These are phyloP conservation scores for Dromiciops gliroides DNA, from an alignment of 2,113 vertebrate genomes.

Conservation along the genomic window DNA sequence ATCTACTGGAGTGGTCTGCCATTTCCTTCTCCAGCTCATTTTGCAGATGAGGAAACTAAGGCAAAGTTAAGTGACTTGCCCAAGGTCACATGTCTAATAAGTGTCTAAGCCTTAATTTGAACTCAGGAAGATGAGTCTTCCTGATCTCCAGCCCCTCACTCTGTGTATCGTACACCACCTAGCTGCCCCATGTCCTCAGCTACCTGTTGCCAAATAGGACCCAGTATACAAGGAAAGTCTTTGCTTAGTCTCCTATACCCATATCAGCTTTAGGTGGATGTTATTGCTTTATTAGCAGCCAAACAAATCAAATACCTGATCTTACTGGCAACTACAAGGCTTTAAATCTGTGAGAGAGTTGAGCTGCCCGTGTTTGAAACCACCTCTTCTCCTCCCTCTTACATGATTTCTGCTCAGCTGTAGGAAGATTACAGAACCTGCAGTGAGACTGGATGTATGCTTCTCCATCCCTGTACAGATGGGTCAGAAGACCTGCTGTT, in stretches of 20 bases:
- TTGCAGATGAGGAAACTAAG: background rate
- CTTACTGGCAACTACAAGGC: background rate
- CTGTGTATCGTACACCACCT: background rate
- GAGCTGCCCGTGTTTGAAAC: background rate
- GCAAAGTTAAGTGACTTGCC: background rate
- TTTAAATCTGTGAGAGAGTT: constrained; percentile 24
- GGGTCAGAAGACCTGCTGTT: background rate
- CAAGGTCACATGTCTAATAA: background rate
- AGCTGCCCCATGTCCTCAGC: background rate
- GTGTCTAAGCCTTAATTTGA: background rate
- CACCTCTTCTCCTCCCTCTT: background rate
- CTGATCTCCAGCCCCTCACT: background rate
- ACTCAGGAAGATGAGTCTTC: background rate
- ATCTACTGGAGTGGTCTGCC: background rate
- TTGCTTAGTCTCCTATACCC: no score
- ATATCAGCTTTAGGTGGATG: background rate
- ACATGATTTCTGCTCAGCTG: background rate
- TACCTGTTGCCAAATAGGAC: no score
- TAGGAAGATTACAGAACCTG: background rate
- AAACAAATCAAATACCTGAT: background rate
- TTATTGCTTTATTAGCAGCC: background rate
- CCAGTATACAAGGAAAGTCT: background rate
- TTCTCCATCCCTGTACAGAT: background rate
- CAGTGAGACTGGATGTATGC: background rate
- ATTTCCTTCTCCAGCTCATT: background rate